Evolutionary conservation across 2,888 invertebrate genomes (phyloP), one percentile per base, ranked within the genome.

Genomic region (Coenonympha glycerion): DNA sequence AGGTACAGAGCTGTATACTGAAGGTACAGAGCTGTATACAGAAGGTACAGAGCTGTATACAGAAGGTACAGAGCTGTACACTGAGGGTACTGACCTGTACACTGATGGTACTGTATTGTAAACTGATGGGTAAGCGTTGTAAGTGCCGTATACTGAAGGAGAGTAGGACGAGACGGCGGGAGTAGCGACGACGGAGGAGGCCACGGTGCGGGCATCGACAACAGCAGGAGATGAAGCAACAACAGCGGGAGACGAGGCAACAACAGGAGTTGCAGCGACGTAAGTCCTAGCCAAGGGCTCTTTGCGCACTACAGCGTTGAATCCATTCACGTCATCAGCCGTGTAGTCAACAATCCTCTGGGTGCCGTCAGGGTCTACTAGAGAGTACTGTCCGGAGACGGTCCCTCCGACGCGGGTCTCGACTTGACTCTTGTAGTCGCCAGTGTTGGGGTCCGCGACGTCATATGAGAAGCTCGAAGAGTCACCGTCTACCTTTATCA

Each of bases 231-330:
- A 34, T 9, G 46, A 28, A 9, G 50, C 49, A 13, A 58, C 52
- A 13, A 58, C 52, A 5, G 56, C 44, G 15, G 60, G 53, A 16
- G 61, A 49, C 13, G 64, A 28, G 21, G 58, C 56, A 15, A 64
- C 54, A 19, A 58, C 59, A 6, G 65, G 57, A 6, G 62, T 60
- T 2, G 56, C 53, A 11, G 52, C 55, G 21, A 39, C 39, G 3
- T 39, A 24, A 6, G 39, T 24, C 13, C 15, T 39, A 24, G 73
- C 75, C 55, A 75, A 74, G 41, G 88, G 80, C 57, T 87, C 87
- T 56, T 85, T 87, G 62, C 82, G 84, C 3, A 89, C 89, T 36
- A 89, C 85, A 47, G 89, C 89, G 73, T 88, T 89, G 76, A 89
- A 89, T 4, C 89, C 89, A 41, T 79, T 78, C 45, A 85, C 63